Evolutionary conservation across 2,113 vertebrate genomes (phyloP), one percentile per base, ranked within the genome.

Genomic region (Mus musculus): DNA sequence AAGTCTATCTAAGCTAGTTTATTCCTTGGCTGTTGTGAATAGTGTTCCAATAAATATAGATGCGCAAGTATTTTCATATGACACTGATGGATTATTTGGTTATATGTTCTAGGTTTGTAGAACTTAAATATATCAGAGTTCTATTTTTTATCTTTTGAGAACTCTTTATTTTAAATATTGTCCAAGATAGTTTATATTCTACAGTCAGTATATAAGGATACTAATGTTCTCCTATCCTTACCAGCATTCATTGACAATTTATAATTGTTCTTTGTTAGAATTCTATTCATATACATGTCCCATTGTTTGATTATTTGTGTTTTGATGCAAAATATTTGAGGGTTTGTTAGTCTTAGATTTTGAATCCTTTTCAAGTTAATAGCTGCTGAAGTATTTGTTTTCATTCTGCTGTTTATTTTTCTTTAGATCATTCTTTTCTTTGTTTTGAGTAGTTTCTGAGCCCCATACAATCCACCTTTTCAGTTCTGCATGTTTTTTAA

Each of bases 61-160:
- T 63, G 7, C 33, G 0, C 19, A 73, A 9, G 5, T 59, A 33
- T 59, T 3, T 52, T 20, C 49, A 5, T 14, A 30, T 30, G 20
- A 26, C 1, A 1, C 6, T 0, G 9, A 30, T 17, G 20, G 11
- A 28, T 16, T 24, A 49, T 30, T 54, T 86, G 24, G 10, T 1
- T 36, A 39, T n/a, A 30, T 14, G 26, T 12, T 46, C 33, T 86
- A 30, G 36, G 28, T 2, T 61, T 20, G 19, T 22, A 61, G 28
- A 28, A 19, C 56, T 14, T 10, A 5, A 22, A 39, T 42, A 49
- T 13, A 46, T 46, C 11, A 11, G 24, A 46, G 1, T 73, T 63
- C 22, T 7, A 20, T 12, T 36, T 36, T 56, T 91, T 28, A 2
- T 8, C 22, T 81, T 61, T 85, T 28, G 9, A 75, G 30, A 22